Evolutionary conservation across 2,888 invertebrate species (phyloP), one percentile per base, ranked within the genome.

Genomic region (Apocheima hispidaria): DNA sequence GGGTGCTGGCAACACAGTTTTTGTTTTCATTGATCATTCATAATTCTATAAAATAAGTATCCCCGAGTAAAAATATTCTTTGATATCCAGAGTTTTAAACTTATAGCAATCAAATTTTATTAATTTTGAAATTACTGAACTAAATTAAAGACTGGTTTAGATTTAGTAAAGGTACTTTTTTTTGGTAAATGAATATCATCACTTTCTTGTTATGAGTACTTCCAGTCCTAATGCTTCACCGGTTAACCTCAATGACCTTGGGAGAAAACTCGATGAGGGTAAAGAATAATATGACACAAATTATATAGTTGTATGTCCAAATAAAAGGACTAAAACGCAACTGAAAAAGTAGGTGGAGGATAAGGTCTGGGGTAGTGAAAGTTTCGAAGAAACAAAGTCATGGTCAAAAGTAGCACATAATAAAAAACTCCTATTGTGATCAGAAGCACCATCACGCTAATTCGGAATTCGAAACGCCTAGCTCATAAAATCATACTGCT

Each of bases 221-320:
- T 20, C n/a, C 14, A 20, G 3, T 38, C 20, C 7, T n/a, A 14
- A 9, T 23, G 7, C 9, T 14, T 14, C 28, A 28, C 50, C 50
- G 50, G 50, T 18, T 38, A 55, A 55, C 48, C 55, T 55, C 6
- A 21, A 30, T 55, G 55, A 55, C 55, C 55, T 55, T 55, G 46
- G 43, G 30, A 16, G 9, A 16, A 23, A n/a, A 36, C 18, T 30
- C n/a, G n/a, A 28, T 26, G 30, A 30, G n/a, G 30, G 20, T 52
- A 46, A n/a, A 20, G n/a, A n/a, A n/a, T n/a, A n/a, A n/a, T n/a
- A n/a, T n/a, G n/a, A n/a, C n/a, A n/a, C n/a, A n/a, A n/a, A n/a
- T n/a, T n/a, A n/a, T n/a, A n/a, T n/a, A n/a, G n/a, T n/a, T n/a
- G n/a, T n/a, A n/a, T n/a, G n/a, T n/a, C n/a, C n/a, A n/a, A n/a